Evolutionary conservation across 2,113 vertebrate species (phyloP), one percentile per base, ranked within the genome.

Genomic region (Agapornis roseicollis): DNA sequence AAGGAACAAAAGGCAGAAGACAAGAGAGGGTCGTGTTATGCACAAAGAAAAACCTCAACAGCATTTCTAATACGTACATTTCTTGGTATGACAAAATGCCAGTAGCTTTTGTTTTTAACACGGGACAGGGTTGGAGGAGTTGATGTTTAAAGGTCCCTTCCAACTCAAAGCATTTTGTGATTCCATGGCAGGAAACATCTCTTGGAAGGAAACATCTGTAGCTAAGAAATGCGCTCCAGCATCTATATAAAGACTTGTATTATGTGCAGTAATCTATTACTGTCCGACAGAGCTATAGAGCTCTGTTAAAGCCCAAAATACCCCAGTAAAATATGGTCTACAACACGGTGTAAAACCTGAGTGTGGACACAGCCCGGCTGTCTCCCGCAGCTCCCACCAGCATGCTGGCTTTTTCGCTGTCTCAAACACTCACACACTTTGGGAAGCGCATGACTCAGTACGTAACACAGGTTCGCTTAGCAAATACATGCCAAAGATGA

Each of bases 121-220:
- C 2, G 14, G 70, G 44, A 31, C 69, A 49, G 55, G 55, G 7
- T 15, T 87, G 88, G 68, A 61, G 0, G 13, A 77, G 72, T 25
- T 29, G 82, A 50, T 72, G 69, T 52, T 80, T 91, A 35, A 70
- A n/a, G 3, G 41, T 80, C 80, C 19, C 39, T 85, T 88, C 89
- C 89, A 90, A 42, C 58, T 64, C 58, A 23, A 77, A 76, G 33
- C 23, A 0, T n/a, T 63, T 73, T 52, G 64, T 29, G 60, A 39
- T 29, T 65, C 90, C 60, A 6, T 52, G 88, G 35, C 82, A 97
- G 97, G 97, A 97, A 97, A 90, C 23, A 55, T 80, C 93, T 73
- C 94, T 96, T 81, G 90, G 95, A 94, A 97, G 97, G 96, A 98
- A 98, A 97, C 97, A 96, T 97, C 97, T 97, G 97, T 18, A 69